These are phyloP conservation scores for Stenichneumon culpator DNA, from an alignment of 2,888 invertebrate species.

Conservation along the genomic window DNA sequence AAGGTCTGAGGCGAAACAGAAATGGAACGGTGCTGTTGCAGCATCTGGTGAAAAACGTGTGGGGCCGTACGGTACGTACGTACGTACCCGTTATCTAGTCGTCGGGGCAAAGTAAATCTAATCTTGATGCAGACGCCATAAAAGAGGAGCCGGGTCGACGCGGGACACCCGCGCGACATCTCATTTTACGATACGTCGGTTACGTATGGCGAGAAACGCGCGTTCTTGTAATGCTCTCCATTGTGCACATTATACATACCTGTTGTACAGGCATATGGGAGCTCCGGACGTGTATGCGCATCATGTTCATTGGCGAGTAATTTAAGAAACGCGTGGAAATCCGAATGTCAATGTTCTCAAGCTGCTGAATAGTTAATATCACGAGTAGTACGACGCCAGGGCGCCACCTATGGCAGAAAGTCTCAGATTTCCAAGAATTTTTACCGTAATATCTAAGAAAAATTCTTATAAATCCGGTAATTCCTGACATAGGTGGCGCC, in stretches of 20 bases:
- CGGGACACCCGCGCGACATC: slow-evolving; percentile 74
- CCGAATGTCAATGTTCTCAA: too few species aligned
- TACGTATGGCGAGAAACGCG: slow-evolving; percentile 73
- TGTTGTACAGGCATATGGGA: neutral
- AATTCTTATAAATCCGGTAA: too few species aligned
- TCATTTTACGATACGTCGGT: slow-evolving; percentile 81
- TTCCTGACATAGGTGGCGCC: too few species aligned
- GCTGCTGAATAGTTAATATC: too few species aligned
- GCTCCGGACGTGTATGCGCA: neutral
- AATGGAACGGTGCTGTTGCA: slow-evolving; percentile 57
- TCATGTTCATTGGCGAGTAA: neutral
- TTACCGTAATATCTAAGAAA: too few species aligned
- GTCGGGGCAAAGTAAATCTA: slow-evolving; percentile 80
- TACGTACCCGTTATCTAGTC: slow-evolving; percentile 66
- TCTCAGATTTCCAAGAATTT: too few species aligned
- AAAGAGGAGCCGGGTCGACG: slow-evolving; percentile 72
- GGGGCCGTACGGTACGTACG: slow-evolving; percentile 25
- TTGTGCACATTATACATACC: slow-evolving; percentile 6
- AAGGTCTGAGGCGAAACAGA: slow-evolving; percentile 52
- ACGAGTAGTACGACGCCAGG: too few species aligned
- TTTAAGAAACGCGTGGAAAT: too few species aligned
- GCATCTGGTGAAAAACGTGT: slow-evolving; percentile 38
- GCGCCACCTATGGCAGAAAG: too few species aligned
- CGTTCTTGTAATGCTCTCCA: slow-evolving; percentile 52
- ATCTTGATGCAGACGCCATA: slow-evolving; percentile 82